Evolutionary conservation across 2,888 invertebrate species (phyloP), one percentile per base, ranked within the genome.

Genomic region (Microctonus hyperodae): DNA sequence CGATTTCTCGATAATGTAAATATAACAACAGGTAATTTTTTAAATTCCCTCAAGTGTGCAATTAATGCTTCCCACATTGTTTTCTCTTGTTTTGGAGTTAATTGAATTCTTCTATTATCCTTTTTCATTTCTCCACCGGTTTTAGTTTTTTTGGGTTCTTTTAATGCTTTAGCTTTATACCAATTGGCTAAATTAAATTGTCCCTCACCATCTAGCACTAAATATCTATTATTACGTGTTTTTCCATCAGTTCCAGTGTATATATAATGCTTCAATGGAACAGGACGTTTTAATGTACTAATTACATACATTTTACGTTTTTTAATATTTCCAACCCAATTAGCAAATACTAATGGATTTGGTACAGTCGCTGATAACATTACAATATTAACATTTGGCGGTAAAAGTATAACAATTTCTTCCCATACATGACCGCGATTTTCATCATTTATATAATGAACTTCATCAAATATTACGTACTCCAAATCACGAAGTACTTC

Each of bases 361-460:
- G 98, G 98, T 25, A 98, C 98, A 0, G 99, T 99, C 0, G 99
- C 99, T 81, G 97, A 97, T 51, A 99, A 86, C 90, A 99, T 92
- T 33, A 99, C 96, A 69, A 99, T 96, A 75, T 92, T 95, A 7
- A 99, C 97, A 82, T 96, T 96, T 6, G 92, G 90, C 0, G 99
- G 98, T 62, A 99, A 85, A 81, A 99, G 88, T 76, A 99, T 99
- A 3, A 99, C 87, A 0, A 96, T 97, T 85, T 99, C 98, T 85
- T 99, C 99, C 99, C 99, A 99, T 0, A 99, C 99, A 79, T 98
- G 97, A 11, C 99, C 99, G 71, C 99, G 87, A 86, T 97, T 96
- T 50, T 91, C 89, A 85, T 99, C 96, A 84, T 98, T 99, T 72
- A 99, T 96, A 80, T 99, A 99, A 84, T 99, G 99, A 7, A 98